phyloP scores from a whole-genome alignment of 2,888 invertebrate genomes.

The Brachyptera risi region DNA sequence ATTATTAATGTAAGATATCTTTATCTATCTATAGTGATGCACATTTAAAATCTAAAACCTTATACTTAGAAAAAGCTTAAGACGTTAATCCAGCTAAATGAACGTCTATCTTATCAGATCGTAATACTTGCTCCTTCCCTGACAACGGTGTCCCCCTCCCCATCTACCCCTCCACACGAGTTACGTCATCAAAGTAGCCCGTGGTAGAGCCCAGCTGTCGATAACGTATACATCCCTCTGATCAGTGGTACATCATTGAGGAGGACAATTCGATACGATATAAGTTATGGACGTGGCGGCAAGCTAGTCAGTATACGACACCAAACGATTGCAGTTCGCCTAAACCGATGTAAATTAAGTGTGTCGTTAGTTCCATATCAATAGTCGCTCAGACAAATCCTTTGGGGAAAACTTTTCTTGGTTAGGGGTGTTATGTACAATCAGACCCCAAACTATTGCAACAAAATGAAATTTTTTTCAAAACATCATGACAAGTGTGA shows the following conservation, averaged over 20 bases:
- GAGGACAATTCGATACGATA: constrained; percentile 15
- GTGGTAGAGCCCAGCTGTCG: constrained; percentile 4
- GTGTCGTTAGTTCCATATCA: constrained; percentile 25
- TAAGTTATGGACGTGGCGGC: no score
- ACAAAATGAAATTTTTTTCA: not conserved
- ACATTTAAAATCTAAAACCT: no score
- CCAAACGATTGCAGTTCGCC: not conserved
- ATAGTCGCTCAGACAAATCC: constrained; percentile 22
- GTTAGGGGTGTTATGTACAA: constrained; percentile 7
- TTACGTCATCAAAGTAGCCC: not conserved
- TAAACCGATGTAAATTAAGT: constrained; percentile 22
- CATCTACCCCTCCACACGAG: no score
- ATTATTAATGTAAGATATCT: no score
- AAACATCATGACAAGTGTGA: no score
- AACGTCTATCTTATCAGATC: constrained; percentile 9
- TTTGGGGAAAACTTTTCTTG: constrained; percentile 1
- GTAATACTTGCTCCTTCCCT: no score
- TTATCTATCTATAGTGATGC: no score
- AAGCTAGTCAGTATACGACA: no score
- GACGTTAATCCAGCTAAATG: no score
- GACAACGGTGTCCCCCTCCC: no score
- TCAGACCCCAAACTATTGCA: not conserved
- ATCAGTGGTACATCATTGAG: constrained; percentile 10
- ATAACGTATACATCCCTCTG: no score
- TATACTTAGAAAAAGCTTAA: no score